phyloP scores from a whole-genome alignment of 2,888 invertebrate species.

The Nomada goodeniana region DNA sequence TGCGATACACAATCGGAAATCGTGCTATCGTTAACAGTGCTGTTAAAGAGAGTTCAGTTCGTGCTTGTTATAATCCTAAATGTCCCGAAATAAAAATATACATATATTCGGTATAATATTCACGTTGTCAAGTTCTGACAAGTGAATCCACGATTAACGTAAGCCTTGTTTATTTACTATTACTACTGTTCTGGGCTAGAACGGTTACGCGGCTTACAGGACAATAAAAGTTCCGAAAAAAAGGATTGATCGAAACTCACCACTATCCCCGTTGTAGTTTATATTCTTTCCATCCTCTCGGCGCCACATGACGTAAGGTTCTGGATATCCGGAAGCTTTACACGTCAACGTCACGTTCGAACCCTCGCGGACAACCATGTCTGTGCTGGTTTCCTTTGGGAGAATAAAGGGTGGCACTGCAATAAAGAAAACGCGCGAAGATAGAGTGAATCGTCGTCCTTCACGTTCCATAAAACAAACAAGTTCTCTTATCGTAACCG shows the following conservation, averaged over 20 bases:
- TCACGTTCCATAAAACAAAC: not conserved
- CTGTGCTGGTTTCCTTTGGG: slow-evolving; percentile 95
- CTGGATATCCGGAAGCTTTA: slow-evolving; percentile 94
- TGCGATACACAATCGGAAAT: no score
- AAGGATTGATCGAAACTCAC: slow-evolving; percentile 85
- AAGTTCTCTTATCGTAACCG: not conserved
- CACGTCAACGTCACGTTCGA: slow-evolving; percentile 95
- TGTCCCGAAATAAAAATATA: no score
- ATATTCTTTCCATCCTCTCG: slow-evolving; percentile 95
- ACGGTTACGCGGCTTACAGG: not conserved
- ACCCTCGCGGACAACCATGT: slow-evolving; percentile 96
- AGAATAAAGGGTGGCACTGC: slow-evolving; percentile 96
- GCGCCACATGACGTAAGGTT: slow-evolving; percentile 97
- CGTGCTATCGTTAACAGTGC: no score
- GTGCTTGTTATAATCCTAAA: no score
- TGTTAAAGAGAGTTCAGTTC: no score
- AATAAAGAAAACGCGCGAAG: slow-evolving; percentile 50
- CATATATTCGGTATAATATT: no score
- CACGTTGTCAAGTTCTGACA: no score
- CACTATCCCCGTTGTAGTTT: slow-evolving; percentile 94
- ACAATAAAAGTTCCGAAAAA: not conserved
- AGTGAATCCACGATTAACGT: no score
- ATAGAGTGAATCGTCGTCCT: not conserved
- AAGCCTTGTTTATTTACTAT: not conserved
- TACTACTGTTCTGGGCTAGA: not conserved